Evolutionary conservation across 1,140 invertebrate genomes (phyloP).

Genomic region (Drosophila miranda): DNA sequence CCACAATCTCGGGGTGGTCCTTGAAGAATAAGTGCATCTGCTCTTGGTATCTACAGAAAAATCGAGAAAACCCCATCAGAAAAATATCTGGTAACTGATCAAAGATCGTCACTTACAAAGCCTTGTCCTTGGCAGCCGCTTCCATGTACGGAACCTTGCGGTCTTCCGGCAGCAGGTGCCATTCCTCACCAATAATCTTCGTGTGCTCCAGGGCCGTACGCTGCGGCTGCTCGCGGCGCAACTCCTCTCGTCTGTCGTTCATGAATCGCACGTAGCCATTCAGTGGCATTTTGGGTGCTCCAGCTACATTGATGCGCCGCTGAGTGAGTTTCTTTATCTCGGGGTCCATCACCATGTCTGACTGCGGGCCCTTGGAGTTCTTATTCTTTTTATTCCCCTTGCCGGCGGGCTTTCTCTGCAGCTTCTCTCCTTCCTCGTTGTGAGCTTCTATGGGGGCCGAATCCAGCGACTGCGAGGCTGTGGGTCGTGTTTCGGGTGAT

Average conservation of each 20-base stretch:
- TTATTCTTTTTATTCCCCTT: constrained; percentile 45
- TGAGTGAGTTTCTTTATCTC: constrained; percentile 62
- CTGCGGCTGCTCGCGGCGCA: constrained; percentile 91
- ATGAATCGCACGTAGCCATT: constrained; percentile 89
- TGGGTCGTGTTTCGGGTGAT: neutral
- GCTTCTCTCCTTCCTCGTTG: constrained; percentile 20
- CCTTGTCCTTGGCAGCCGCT: constrained; percentile 95
- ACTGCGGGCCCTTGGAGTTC: constrained; percentile 36
- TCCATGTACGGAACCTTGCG: constrained; percentile 95
- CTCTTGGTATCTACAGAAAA: constrained; percentile 64
- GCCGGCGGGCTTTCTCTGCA: neutral
- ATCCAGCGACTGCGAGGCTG: constrained; percentile 7
- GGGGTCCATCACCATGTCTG: constrained; percentile 28
- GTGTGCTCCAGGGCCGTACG: constrained; percentile 95
- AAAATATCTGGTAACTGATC: too few relatives aligned
- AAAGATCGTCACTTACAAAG: constrained; percentile 83
- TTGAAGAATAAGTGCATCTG: constrained; percentile 71
- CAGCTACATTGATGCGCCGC: constrained; percentile 74
- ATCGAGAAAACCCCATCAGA: neutral
- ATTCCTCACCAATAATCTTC: constrained; percentile 93
- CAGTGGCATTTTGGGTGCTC: constrained; percentile 76
- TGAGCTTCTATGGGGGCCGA: constrained; percentile 2
- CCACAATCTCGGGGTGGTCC: constrained; percentile 71
- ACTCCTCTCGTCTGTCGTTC: constrained; percentile 92
- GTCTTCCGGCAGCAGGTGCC: constrained; percentile 92